A percentile compares a stretch with the other conserved stretches of the same genome.
These are phyloP conservation scores for Panagrolaimus sp. DNA, from an alignment of 1,140 invertebrate species.

Conservation along the genomic window DNA sequence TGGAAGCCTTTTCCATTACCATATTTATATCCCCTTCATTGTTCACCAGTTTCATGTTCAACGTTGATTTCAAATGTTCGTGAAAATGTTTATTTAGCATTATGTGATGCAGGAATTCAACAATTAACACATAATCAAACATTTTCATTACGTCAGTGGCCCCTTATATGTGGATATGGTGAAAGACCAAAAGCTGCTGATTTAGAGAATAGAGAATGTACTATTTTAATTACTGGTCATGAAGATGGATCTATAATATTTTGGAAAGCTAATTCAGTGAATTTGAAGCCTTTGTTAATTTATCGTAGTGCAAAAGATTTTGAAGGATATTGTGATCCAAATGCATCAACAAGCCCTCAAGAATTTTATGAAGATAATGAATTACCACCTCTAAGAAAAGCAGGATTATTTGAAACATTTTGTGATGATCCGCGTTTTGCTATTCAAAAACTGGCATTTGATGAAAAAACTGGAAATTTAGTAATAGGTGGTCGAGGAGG, in stretches of 20 bases:
- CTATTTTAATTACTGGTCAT: background rate
- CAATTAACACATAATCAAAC: background rate
- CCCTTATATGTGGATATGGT: background rate
- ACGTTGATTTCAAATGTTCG: conserved; percentile 11
- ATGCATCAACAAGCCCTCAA: background rate
- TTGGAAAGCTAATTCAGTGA: background rate
- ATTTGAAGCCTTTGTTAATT: background rate
- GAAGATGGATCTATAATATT: conserved; percentile 3
- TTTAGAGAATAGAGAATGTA: background rate
- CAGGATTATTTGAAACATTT: conserved; percentile 29
- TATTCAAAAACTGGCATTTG: conserved; percentile 27
- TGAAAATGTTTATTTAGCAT: background rate
- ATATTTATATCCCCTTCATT: conserved; percentile 34
- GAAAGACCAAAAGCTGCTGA: no score
- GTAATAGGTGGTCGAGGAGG: conserved; percentile 31
- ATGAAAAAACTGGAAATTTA: conserved; percentile 24
- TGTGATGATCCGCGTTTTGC: conserved; percentile 31
- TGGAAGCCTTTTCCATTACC: conserved; percentile 29
- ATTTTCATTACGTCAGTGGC: background rate
- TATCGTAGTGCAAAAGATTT: background rate
- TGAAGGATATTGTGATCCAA: background rate
- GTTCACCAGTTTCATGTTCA: conserved; percentile 38
- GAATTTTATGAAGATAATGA: background rate
- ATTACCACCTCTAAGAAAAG: background rate
- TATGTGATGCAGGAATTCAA: background rate